Conservation (phyloP, 1,140 invertebrate genomes). For the Macrobrachium nipponense region DNA sequence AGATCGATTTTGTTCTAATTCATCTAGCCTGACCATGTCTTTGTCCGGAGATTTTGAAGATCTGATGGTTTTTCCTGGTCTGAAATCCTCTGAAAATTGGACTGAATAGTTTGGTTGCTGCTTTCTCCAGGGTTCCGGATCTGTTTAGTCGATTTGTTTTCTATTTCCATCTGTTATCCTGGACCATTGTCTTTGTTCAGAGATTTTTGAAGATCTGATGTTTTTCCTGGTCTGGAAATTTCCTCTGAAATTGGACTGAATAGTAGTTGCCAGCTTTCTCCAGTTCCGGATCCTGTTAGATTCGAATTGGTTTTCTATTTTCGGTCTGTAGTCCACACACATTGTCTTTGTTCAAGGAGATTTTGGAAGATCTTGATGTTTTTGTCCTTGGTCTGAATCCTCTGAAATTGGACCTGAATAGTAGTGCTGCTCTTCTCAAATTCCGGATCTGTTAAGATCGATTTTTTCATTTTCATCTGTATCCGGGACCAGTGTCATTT, state of each 20-base stretch:
- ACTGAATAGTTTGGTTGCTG: background rate
- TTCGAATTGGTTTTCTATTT: background rate
- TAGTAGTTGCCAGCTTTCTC: background rate
- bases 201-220: no score
- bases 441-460: background rate
- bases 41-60: no score
- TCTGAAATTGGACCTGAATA: background rate
- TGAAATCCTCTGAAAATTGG: no score
- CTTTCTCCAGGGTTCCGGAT: background rate
- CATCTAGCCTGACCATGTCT: no score
- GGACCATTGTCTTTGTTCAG: no score
- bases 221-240: no score
- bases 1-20: no score
- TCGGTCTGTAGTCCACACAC: background rate
- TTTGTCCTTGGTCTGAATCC: background rate
- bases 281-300: background rate
- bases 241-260: no score
- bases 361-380: background rate
- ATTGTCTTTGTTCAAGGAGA: background rate
- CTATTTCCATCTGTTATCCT: background rate
- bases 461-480: background rate
- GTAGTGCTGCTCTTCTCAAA: background rate
- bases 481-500: no score
- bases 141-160: no score
- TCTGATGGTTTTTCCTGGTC: no score